phyloP scores from a whole-genome alignment of 2,797 vertebrate species.

The Notamacropus eugenii region DNA sequence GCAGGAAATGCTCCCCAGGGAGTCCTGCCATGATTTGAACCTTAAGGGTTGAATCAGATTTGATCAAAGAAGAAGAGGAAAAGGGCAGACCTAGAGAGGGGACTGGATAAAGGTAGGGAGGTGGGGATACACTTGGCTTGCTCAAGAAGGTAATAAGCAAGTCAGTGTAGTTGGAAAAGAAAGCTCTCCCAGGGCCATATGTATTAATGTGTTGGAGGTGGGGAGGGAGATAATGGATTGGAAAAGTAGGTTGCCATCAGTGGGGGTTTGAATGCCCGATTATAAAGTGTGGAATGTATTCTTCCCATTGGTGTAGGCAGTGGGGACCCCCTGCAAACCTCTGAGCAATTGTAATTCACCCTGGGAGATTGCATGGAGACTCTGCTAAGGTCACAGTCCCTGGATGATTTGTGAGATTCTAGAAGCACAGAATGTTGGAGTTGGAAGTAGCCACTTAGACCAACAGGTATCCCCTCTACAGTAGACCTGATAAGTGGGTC shows the following conservation, averaged over 20 bases:
- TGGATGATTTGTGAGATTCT: not conserved
- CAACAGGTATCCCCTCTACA: not conserved
- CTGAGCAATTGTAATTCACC: not conserved
- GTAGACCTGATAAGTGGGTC: not conserved
- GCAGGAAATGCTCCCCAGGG: not conserved
- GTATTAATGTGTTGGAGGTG: not conserved
- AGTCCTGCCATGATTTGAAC: not conserved
- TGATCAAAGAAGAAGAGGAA: not conserved
- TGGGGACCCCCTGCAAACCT: not conserved
- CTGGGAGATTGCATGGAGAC: not conserved
- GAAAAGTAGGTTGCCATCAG: not conserved
- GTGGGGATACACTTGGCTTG: not conserved
- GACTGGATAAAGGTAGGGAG: not conserved
- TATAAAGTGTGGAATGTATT: not conserved
- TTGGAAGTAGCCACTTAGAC: not conserved
- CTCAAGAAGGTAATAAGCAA: not conserved
- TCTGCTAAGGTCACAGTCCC: not conserved
- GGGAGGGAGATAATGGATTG: not conserved
- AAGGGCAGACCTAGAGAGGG: not conserved
- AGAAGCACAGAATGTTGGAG: not conserved
- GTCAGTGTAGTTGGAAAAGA: not conserved
- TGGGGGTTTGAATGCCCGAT: not conserved
- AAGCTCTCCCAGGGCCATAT: not conserved
- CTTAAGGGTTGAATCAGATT: not conserved
- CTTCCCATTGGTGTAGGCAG: not conserved